A percentile compares a stretch with the other conserved stretches of the same genome.
Evolutionary conservation across 2,888 invertebrate genomes (phyloP).

Genomic region (Drosophila paramelanica): DNA sequence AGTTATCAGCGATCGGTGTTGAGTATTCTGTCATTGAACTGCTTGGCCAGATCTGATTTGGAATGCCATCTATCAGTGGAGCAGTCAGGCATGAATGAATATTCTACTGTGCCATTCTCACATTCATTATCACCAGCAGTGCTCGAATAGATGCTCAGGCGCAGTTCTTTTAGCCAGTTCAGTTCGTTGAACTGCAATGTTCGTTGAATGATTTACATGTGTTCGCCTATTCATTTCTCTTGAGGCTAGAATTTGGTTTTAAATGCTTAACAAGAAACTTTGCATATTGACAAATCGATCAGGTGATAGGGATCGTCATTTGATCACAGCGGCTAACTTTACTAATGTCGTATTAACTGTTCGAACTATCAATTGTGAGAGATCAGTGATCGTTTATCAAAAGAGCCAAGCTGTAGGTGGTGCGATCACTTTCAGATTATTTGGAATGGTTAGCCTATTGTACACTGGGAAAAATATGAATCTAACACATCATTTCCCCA

Average conservation of each 20-base stretch:
- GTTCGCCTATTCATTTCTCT: constrained; percentile 24
- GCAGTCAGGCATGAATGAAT: constrained; percentile 22
- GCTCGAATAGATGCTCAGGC: constrained; percentile 10
- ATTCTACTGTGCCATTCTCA: constrained; percentile 12
- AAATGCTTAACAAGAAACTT: constrained; percentile 18
- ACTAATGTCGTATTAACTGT: constrained; percentile 42
- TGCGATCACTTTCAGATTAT: constrained; percentile 30
- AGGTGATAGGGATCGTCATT: constrained; percentile 29
- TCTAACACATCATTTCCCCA: constrained; percentile 16
- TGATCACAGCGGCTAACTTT: constrained; percentile 33
- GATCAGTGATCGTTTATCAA: constrained; percentile 43
- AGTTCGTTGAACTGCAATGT: constrained; percentile 47
- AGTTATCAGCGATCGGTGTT: constrained; percentile 52
- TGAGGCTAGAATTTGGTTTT: constrained; percentile 13
- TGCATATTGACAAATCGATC: constrained; percentile 40
- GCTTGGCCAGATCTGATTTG: constrained; percentile 23
- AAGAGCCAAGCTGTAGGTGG: constrained; percentile 9
- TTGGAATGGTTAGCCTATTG: constrained; percentile 1
- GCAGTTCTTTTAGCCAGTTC: constrained; percentile 9
- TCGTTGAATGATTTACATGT: constrained; percentile 20
- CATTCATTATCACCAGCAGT: constrained; percentile 33
- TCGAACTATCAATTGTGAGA: constrained; percentile 40
- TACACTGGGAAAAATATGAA: constrained; percentile 21
- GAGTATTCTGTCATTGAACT: constrained; percentile 45
- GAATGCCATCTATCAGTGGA: constrained; percentile 16